Conservation (phyloP, 2,113 vertebrate species). For the Perca fluviatilis region DNA sequence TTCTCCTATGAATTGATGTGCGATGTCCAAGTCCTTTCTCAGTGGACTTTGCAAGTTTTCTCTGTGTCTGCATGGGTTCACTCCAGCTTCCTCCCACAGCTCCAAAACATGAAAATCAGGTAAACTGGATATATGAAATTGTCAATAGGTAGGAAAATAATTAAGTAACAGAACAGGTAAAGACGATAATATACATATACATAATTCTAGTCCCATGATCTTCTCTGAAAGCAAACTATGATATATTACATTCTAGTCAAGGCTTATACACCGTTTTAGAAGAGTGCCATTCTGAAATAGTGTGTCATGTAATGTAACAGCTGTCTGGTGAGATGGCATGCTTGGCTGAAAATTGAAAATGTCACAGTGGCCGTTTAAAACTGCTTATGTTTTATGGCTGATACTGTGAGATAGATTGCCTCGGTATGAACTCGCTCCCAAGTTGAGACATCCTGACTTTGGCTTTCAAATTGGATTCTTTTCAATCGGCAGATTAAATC, state of each 20-base stretch:
- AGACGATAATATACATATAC: not conserved
- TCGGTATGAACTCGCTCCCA: conserved; percentile 50
- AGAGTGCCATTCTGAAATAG: conserved; percentile 45
- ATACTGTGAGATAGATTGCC: conserved; percentile 44
- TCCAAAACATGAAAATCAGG: not conserved
- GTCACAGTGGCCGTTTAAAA: conserved; percentile 58
- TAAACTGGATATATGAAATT: not conserved
- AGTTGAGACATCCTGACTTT: conserved; percentile 54
- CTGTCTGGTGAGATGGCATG: conserved; percentile 52
- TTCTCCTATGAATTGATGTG: conserved; percentile 2
- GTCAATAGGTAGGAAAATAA: not conserved
- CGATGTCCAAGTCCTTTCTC: not conserved
- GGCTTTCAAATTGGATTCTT: conserved; percentile 64
- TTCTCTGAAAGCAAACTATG: conserved; percentile 16
- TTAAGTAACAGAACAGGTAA: not conserved
- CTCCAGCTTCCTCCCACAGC: not conserved
- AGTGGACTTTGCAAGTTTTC: not conserved
- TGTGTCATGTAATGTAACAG: conserved; percentile 58
- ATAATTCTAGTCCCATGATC: not conserved
- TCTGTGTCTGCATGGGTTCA: not conserved
- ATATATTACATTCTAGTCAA: conserved; percentile 27
- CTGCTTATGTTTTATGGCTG: conserved; percentile 43
- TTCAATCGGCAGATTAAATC: conserved; percentile 50
- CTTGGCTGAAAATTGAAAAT: conserved; percentile 67
- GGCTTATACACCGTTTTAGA: conserved; percentile 32